Conservation (phyloP, 1,140 invertebrate genomes). For the Magallana angulata region DNA sequence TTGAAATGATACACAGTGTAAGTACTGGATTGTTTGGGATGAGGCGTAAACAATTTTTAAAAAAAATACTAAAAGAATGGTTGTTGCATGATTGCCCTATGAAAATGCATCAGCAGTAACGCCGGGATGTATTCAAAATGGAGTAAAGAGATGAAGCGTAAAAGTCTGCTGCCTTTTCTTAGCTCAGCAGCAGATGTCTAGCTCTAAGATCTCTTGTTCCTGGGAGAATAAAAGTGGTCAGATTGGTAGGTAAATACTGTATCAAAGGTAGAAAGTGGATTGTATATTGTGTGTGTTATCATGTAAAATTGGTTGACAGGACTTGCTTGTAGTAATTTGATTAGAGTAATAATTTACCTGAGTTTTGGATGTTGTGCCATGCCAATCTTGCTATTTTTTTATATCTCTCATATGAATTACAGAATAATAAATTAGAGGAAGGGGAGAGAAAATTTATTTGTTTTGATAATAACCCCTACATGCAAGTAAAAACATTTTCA, state of each 20-base stretch:
- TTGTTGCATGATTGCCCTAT: background rate
- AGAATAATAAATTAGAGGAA: no score
- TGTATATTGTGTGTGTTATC: background rate
- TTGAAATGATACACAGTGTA: background rate
- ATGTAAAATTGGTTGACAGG: background rate
- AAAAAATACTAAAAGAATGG: background rate
- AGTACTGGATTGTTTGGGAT: background rate
- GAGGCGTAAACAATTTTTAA: background rate
- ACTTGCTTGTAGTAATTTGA: conserved; percentile 1
- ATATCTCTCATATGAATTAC: no score
- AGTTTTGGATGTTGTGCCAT: background rate
- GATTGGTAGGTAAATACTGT: background rate
- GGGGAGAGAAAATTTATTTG: no score
- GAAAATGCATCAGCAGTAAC: background rate
- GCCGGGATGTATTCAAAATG: background rate
- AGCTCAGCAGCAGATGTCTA: background rate
- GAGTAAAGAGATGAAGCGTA: background rate
- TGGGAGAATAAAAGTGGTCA: background rate
- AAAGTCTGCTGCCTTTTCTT: conserved; percentile 6
- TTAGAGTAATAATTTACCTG: conserved; percentile 3
- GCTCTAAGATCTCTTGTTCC: background rate
- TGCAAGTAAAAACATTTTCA: no score
- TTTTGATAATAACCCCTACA: no score
- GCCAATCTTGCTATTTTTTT: background rate
- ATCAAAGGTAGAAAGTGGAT: background rate